Evolutionary conservation across 92 coral and sea anemone species (phyloP), one percentile per base, ranked within the genome.

Genomic region (Epizoanthus ramosus): DNA sequence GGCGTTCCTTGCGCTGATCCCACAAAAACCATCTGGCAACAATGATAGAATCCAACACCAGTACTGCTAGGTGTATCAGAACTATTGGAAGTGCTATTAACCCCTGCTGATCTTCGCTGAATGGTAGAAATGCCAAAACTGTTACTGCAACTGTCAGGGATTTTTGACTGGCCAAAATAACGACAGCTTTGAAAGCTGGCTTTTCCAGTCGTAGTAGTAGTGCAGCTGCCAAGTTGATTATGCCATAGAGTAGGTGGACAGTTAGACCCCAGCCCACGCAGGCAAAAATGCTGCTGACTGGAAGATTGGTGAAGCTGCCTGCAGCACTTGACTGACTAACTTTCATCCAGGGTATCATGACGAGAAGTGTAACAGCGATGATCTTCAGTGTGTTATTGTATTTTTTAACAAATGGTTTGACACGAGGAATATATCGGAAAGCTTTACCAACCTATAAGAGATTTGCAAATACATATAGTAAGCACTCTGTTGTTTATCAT

Each of bases 271-370:
- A 97, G 41, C 90, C 94, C 12, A 94, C 73, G 31, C 91, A 74
- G 5, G 95, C 93, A 80, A 92, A 89, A 50, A 97, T 75, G 28
- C 96, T 91, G 77, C 86, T 87, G 45, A 90, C 52, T 13, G 96
- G 85, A 80, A 97, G 71, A n/a, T 64, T 52, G 5, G 22, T 54
- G 69, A 97, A 94, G 72, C 93, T 90, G 17, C 97, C 97, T 64
- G 83, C 80, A 2, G 92, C 86, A 72, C 98, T 93, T 61, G 99
- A 94, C 13, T 92, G 87, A 68, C 99, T 97, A 24, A 97, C 94
- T 74, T 97, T 97, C 90, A 97, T 84, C 99, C 99, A 97, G 25
- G 99, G 99, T 14, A 97, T 93, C 74, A 90, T 74, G 33, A 93
- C 89, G 4, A 97, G 81, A 7, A 97, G 88, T 52, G 94, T 81